A percentile compares a stretch with the other conserved stretches of the same genome.
Evolutionary conservation across 1,140 invertebrate genomes (phyloP).

Genomic region (Linepithema humile): DNA sequence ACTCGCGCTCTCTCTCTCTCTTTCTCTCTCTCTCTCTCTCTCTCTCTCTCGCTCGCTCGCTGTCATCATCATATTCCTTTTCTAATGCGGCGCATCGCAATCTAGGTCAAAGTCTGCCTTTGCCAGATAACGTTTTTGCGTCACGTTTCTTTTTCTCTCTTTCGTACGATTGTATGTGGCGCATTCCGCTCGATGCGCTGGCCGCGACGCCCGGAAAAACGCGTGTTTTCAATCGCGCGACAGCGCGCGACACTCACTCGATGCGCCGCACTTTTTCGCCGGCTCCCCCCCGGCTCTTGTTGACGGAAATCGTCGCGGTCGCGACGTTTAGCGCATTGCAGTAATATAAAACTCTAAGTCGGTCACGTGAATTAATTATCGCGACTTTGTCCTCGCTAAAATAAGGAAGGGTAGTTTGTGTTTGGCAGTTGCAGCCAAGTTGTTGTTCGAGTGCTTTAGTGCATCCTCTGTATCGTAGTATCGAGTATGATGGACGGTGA

Average conservation of each 20-base stretch:
- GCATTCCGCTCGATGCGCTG: not conserved
- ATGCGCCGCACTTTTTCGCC: not conserved
- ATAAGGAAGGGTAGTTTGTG: constrained; percentile 7
- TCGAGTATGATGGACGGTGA: not conserved
- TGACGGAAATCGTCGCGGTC: constrained; percentile 20
- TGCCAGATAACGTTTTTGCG: constrained; percentile 20
- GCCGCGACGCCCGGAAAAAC: not conserved
- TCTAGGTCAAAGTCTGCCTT: constrained; percentile 36
- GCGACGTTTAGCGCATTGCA: constrained; percentile 48
- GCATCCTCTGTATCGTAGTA: not conserved
- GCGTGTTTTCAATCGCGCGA: not conserved
- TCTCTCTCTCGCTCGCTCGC: too few relatives aligned
- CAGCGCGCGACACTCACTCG: not conserved
- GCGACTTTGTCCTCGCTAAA: constrained; percentile 24
- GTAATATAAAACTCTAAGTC: constrained; percentile 56
- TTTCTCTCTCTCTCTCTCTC: too few relatives aligned
- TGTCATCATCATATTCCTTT: not conserved
- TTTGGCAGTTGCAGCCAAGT: not conserved
- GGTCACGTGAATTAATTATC: constrained; percentile 55
- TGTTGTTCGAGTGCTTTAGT: constrained; percentile 6
- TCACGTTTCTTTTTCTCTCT: too few relatives aligned
- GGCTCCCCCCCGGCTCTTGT: not conserved
- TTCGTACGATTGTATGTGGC: not conserved
- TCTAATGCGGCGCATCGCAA: constrained; percentile 1
- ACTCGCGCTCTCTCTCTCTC: too few relatives aligned